Conservation (phyloP, 2,113 vertebrate species). For the Sciurus niger region DNA sequence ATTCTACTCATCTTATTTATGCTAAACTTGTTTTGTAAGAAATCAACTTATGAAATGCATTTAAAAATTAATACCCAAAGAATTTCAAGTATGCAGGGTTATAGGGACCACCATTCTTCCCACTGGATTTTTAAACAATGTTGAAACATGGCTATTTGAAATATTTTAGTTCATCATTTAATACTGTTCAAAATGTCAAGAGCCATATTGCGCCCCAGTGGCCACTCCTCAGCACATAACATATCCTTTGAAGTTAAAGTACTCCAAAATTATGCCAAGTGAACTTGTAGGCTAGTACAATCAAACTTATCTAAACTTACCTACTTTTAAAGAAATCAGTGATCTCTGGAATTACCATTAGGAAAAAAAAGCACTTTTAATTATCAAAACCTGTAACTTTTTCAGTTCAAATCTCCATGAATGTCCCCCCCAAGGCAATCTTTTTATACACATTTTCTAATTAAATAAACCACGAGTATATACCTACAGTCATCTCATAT, state of each 20-base stretch:
- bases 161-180: constrained; percentile 72
- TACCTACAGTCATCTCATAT: background rate
- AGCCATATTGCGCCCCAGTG: constrained; percentile 67
- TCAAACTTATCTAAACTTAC: constrained; percentile 54
- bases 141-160: constrained; percentile 69
- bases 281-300: constrained; percentile 7
- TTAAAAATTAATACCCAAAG: constrained; percentile 73
- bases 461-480: background rate
- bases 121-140: constrained; percentile 69
- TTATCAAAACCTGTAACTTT: constrained; percentile 20
- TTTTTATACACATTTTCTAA: background rate
- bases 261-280: constrained; percentile 61
- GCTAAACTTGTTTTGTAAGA: background rate
- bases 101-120: constrained; percentile 61
- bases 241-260: constrained; percentile 77
- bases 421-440: background rate
- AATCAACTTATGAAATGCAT: constrained; percentile 72
- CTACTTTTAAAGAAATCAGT: constrained; percentile 62
- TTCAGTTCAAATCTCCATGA: constrained; percentile 32
- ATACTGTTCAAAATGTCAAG: constrained; percentile 77
- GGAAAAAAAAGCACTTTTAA: background rate
- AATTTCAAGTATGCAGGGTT: constrained; percentile 75
- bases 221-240: constrained; percentile 72
- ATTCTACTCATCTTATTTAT: constrained; percentile 4
- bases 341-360: background rate